Conservation (phyloP, 2,797 vertebrate genomes). For the Arvicola amphibius region DNA sequence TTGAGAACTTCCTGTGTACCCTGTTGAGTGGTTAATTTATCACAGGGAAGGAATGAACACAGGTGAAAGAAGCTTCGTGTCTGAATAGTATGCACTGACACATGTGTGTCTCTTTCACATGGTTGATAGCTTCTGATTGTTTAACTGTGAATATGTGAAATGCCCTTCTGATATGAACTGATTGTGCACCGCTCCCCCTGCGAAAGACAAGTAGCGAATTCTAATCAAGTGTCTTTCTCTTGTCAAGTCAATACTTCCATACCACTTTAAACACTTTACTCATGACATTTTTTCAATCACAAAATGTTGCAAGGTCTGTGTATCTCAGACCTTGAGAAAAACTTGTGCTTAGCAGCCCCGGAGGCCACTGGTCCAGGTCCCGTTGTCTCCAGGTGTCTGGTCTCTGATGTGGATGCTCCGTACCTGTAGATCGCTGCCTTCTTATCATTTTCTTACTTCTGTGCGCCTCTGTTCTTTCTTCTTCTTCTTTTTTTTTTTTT, state of each 20-base stretch:
- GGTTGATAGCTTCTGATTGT: not conserved
- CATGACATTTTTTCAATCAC: not conserved
- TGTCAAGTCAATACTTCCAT: too few relatives aligned
- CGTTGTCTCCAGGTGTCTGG: accelerated
- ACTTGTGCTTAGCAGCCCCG: not conserved
- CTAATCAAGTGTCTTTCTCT: not conserved
- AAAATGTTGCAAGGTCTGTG: not conserved
- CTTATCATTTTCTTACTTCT: not conserved
- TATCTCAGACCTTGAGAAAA: not conserved
- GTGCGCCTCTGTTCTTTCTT: not conserved
- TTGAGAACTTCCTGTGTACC: not conserved
- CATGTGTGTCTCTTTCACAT: not conserved
- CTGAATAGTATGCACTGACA: not conserved
- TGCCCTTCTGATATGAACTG: not conserved
- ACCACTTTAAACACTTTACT: not conserved
- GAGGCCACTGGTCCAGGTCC: not conserved
- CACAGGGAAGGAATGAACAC: not conserved
- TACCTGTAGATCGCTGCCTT: not conserved
- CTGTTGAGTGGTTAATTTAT: too few relatives aligned
- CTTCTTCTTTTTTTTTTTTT: too few relatives aligned
- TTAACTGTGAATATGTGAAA: not conserved
- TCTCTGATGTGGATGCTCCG: not conserved
- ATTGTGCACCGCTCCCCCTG: not conserved
- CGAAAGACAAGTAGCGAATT: not conserved
- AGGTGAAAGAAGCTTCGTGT: not conserved